Evolutionary conservation across 2,113 vertebrate genomes (phyloP).

Genomic region (Petromus typicus): DNA sequence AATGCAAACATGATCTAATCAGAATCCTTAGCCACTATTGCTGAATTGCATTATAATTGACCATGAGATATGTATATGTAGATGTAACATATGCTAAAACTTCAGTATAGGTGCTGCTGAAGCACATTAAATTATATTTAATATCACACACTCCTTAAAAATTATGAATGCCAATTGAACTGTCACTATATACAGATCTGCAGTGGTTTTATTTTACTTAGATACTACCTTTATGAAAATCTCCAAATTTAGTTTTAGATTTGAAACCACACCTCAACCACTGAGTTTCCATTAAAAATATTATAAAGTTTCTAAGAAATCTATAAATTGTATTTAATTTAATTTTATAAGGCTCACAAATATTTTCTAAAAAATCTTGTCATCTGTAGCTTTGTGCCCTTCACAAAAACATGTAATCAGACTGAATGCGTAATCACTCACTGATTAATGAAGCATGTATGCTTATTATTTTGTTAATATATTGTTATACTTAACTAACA

Average conservation of each 20-base stretch:
- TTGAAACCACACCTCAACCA: background rate
- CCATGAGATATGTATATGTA: background rate
- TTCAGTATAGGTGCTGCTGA: background rate
- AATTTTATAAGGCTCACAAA: conserved; percentile 21
- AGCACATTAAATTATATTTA: conserved; percentile 72
- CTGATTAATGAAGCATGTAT: conserved; percentile 66
- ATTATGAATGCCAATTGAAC: conserved; percentile 49
- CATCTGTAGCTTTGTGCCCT: background rate
- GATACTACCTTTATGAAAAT: conserved; percentile 55
- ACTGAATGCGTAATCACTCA: conserved; percentile 29
- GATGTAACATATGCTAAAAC: background rate
- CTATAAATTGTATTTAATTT: background rate
- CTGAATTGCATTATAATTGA: conserved; percentile 74
- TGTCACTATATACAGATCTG: conserved; percentile 53
- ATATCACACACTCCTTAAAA: conserved; percentile 50
- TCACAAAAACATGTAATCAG: conserved; percentile 37
- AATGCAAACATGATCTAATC: background rate
- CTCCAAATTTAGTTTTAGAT: conserved; percentile 6
- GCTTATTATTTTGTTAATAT: conserved; percentile 57
- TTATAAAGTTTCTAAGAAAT: conserved; percentile 31
- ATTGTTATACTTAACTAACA: conserved; percentile 16
- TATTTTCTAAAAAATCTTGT: background rate
- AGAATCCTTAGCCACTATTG: conserved; percentile 42
- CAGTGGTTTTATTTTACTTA: conserved; percentile 33
- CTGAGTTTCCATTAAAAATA: background rate